Percentiles rank a stretch among this genome's conserved stretches.
Evolutionary conservation across 2,888 invertebrate species (phyloP).

Genomic region (Melikaiella ostensackeni): DNA sequence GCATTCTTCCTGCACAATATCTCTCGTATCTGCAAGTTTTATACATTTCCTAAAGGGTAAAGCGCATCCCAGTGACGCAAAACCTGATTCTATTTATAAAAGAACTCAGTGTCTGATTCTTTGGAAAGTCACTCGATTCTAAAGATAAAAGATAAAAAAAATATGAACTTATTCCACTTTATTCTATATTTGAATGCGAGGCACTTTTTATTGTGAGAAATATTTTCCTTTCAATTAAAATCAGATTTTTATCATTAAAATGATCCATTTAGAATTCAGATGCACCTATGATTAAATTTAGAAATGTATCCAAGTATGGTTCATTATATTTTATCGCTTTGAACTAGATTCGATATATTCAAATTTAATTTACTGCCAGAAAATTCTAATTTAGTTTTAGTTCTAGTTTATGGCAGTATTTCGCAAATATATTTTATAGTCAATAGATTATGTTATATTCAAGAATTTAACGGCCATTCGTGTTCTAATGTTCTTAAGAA

Average conservation of each 20-base stretch:
- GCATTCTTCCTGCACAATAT: constrained; percentile 18
- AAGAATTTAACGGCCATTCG: background rate
- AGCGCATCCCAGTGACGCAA: constrained; percentile 32
- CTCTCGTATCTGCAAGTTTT: constrained; percentile 8
- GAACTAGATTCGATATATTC: background rate
- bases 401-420: background rate
- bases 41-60: constrained; percentile 26
- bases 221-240: background rate
- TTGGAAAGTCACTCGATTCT: background rate
- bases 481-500: background rate
- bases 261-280: background rate
- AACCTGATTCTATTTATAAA: constrained; percentile 18
- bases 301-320: background rate
- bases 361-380: background rate
- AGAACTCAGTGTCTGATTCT: background rate
- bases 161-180: background rate
- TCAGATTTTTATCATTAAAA: background rate
- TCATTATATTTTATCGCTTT: background rate
- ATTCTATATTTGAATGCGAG: background rate
- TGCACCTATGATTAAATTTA: background rate
- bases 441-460: background rate
- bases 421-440: background rate
- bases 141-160: background rate
- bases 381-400: constrained; percentile 1
- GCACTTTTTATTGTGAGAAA: background rate